Evolutionary conservation across 2,797 vertebrate species (phyloP).

Genomic region (Hippopotamyrus pictus): DNA sequence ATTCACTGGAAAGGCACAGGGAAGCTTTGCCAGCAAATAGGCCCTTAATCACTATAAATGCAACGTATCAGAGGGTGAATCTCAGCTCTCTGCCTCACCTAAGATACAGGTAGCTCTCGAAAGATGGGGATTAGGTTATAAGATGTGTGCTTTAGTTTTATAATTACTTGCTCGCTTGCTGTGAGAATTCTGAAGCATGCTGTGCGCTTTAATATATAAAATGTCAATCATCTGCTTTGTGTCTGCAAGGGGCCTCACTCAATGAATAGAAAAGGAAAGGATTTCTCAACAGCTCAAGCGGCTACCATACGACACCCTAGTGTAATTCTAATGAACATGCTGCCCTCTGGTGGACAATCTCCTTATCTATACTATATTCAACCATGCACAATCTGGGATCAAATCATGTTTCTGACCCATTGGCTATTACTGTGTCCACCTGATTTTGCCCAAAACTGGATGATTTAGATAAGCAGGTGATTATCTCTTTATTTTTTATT

Average conservation of each 20-base stretch:
- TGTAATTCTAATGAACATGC: slow-evolving; percentile 9
- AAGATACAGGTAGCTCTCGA: background rate
- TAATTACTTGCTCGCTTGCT: background rate
- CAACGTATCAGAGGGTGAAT: background rate
- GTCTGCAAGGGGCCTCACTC: background rate
- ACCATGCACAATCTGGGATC: background rate
- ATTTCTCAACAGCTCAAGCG: background rate
- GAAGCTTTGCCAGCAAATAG: background rate
- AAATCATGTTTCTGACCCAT: background rate
- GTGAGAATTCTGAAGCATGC: slow-evolving; percentile 6
- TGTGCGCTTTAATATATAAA: background rate
- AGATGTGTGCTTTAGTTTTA: background rate
- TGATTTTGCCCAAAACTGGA: background rate
- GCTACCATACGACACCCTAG: background rate
- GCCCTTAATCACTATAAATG: background rate
- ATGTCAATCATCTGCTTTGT: background rate
- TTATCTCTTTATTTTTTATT: background rate
- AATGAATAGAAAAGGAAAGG: background rate
- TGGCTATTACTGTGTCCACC: background rate
- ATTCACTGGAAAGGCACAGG: background rate
- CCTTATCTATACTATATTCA: background rate
- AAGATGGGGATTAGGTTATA: background rate
- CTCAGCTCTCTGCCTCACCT: background rate
- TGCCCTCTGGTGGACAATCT: slow-evolving; percentile 15
- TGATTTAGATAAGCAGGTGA: background rate